phyloP scores from a whole-genome alignment of 2,888 invertebrate genomes.

The Lycia hirtaria region DNA sequence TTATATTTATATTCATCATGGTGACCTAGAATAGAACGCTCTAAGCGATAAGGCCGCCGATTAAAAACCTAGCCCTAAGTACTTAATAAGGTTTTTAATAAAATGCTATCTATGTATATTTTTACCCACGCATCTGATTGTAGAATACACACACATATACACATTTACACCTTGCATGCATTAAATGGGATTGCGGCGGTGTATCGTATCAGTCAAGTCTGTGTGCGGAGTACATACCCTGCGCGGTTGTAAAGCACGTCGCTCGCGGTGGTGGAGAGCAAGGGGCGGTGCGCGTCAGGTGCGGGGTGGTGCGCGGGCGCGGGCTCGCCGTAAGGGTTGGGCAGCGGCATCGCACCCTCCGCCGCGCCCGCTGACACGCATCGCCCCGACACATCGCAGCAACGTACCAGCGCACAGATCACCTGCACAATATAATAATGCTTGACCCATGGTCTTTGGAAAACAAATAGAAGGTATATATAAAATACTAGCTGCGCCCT shows the following conservation, averaged over 20 bases:
- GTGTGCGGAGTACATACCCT: constrained; percentile 79
- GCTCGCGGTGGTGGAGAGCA: constrained; percentile 86
- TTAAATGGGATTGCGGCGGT: too few species aligned
- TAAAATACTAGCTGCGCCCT: not conserved
- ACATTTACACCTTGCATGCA: too few species aligned
- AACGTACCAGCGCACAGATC: constrained; percentile 95
- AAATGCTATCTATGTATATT: too few species aligned
- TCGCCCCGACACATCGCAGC: constrained; percentile 93
- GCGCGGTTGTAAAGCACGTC: constrained; percentile 93
- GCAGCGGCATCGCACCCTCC: constrained; percentile 86
- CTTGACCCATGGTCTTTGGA: not conserved
- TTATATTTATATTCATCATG: too few species aligned
- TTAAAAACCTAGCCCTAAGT: too few species aligned
- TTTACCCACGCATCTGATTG: too few species aligned
- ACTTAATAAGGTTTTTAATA: too few species aligned
- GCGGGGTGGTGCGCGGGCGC: constrained; percentile 66
- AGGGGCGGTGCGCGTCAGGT: constrained; percentile 53
- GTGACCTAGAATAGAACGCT: too few species aligned
- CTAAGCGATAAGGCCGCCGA: too few species aligned
- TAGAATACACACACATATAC: too few species aligned
- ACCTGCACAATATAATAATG: constrained; percentile 65
- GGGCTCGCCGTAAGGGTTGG: constrained; percentile 89
- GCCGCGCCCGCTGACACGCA: constrained; percentile 84
- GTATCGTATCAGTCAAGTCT: not conserved
- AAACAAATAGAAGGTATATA: not conserved